phyloP scores from a whole-genome alignment of 2,888 invertebrate genomes.

The Eueremaeus valkanovi region DNA sequence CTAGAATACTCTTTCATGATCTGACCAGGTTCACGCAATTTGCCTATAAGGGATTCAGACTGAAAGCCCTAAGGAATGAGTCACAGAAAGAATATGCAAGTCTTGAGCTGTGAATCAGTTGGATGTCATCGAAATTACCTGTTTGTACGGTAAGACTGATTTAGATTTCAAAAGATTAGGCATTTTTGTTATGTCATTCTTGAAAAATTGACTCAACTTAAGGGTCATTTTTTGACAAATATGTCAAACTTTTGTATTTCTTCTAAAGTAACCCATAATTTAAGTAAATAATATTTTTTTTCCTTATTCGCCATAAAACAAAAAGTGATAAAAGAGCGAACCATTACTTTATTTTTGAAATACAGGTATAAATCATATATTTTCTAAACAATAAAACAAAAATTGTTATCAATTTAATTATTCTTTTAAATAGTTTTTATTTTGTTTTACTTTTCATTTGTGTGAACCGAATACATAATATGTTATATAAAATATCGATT shows the following conservation, averaged over 20 bases:
- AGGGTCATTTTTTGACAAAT: background rate
- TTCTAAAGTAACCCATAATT: too few species aligned
- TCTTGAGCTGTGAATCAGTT: background rate
- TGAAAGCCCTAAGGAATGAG: too few species aligned
- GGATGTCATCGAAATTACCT: slow-evolving; percentile 5
- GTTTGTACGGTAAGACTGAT: background rate
- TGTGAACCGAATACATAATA: background rate
- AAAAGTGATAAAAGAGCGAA: too few species aligned
- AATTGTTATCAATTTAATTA: slow-evolving; percentile 1
- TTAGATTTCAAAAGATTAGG: background rate
- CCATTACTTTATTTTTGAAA: too few species aligned
- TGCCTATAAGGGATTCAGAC: too few species aligned
- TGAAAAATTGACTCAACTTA: background rate
- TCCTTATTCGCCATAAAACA: too few species aligned
- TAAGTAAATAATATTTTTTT: too few species aligned
- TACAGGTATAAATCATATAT: background rate
- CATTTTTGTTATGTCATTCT: background rate
- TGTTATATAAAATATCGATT: background rate
- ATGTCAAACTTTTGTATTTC: background rate
- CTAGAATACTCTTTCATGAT: too few species aligned
- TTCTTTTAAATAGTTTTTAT: background rate
- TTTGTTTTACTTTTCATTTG: too few species aligned
- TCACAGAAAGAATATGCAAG: background rate
- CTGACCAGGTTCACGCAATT: too few species aligned
- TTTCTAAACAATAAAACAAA: background rate